Evolutionary conservation across 2,888 invertebrate species (phyloP).

Genomic region (Myopa testacea): DNA sequence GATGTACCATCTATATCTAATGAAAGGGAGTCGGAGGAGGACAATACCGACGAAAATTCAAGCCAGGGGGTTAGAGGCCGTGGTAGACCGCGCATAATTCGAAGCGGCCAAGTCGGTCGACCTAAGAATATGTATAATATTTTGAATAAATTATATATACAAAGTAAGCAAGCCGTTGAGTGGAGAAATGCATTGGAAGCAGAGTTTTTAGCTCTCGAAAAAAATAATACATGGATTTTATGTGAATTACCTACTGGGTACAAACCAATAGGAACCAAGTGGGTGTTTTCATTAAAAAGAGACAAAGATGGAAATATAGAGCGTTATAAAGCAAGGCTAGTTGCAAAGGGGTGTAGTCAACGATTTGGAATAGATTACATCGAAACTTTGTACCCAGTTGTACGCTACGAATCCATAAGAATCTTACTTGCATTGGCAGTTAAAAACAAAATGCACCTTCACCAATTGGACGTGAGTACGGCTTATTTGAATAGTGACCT

Average conservation of each 20-base stretch:
- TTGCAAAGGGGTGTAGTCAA: constrained; percentile 43
- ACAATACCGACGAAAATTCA: background rate
- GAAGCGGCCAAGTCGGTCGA: background rate
- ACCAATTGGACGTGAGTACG: constrained; percentile 49
- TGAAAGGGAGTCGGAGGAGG: background rate
- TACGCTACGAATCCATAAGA: constrained; percentile 36
- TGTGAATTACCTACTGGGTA: background rate
- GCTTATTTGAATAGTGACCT: constrained; percentile 45
- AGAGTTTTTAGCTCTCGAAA: constrained; percentile 40
- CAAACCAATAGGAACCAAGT: too few species aligned
- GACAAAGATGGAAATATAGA: constrained; percentile 34
- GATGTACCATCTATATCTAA: background rate
- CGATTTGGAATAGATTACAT: constrained; percentile 42
- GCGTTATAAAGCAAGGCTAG: constrained; percentile 37
- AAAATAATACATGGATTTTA: constrained; percentile 14
- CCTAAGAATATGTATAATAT: background rate
- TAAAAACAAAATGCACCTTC: constrained; percentile 46
- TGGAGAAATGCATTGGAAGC: constrained; percentile 44
- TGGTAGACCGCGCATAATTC: background rate
- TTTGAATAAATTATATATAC: constrained; percentile 24
- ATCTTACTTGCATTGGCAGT: constrained; percentile 47
- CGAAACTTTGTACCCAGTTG: constrained; percentile 44
- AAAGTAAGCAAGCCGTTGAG: constrained; percentile 31
- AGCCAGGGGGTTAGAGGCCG: background rate
- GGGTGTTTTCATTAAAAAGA: constrained; percentile 32